These are phyloP conservation scores for Isichthys henryi DNA, from an alignment of 2,113 vertebrate genomes.

Conservation along the genomic window DNA sequence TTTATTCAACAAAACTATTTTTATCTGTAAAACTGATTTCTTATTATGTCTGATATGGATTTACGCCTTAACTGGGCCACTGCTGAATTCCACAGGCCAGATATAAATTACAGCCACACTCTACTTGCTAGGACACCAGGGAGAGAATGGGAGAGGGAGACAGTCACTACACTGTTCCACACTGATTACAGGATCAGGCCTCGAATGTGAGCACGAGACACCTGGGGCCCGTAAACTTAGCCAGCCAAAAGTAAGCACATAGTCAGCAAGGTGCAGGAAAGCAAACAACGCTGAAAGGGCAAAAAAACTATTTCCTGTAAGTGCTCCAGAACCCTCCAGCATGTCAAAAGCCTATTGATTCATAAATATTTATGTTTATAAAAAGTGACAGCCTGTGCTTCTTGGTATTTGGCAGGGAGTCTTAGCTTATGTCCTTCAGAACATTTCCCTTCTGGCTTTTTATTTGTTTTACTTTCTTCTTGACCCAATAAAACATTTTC, in stretches of 20 bases:
- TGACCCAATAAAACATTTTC: not conserved
- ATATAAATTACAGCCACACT: constrained; percentile 45
- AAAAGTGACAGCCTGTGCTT: constrained; percentile 4
- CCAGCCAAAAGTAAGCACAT: not conserved
- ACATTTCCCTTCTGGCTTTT: not conserved
- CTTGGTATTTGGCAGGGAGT: not conserved
- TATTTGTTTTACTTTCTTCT: constrained; percentile 6
- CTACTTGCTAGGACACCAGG: constrained; percentile 11
- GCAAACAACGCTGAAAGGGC: not conserved
- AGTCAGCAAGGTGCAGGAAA: constrained; percentile 5
- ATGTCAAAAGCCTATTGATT: constrained; percentile 21
- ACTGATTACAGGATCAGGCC: constrained; percentile 12
- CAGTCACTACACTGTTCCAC: constrained; percentile 23
- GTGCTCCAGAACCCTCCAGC: not conserved
- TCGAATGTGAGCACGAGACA: constrained; percentile 11
- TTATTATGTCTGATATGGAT: constrained; percentile 53
- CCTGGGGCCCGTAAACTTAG: constrained; percentile 2
- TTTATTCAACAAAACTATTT: constrained; percentile 21
- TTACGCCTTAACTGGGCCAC: constrained; percentile 48
- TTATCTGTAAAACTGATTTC: constrained; percentile 44
- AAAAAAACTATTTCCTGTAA: constrained; percentile 5
- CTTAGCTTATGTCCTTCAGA: not conserved
- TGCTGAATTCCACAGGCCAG: constrained; percentile 44
- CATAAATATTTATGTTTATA: constrained; percentile 24
- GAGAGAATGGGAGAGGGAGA: not conserved